These are phyloP conservation scores for Cryptocheilus praepositus DNA, from an alignment of 2,888 invertebrate species.

Conservation along the genomic window DNA sequence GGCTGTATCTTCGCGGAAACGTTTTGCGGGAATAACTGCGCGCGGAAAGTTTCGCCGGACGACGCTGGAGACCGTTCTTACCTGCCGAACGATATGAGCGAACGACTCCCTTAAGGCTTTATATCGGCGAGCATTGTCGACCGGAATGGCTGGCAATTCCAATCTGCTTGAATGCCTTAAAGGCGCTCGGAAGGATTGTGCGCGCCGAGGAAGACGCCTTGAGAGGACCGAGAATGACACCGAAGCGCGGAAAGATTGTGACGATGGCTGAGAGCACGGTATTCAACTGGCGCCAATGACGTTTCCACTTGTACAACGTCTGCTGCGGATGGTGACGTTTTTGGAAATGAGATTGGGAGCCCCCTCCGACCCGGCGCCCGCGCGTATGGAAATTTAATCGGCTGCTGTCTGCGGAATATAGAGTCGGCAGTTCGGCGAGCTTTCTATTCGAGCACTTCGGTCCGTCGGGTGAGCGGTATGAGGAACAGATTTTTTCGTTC, in stretches of 20 bases:
- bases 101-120: slow-evolving; percentile 34
- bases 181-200: not conserved
- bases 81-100: slow-evolving; percentile 24
- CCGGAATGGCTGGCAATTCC: slow-evolving; percentile 25
- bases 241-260: too few relatives aligned
- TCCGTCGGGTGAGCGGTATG: too few relatives aligned
- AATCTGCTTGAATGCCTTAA: slow-evolving; percentile 22
- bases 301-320: slow-evolving; percentile 13
- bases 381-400: too few relatives aligned
- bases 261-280: too few relatives aligned
- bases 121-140: slow-evolving; percentile 18
- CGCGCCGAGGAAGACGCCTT: not conserved
- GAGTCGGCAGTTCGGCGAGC: not conserved
- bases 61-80: not conserved
- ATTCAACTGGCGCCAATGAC: slow-evolving; percentile 24
- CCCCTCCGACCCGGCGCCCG: too few relatives aligned
- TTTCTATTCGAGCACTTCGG: not conserved
- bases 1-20: not conserved
- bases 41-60: slow-evolving; percentile 7
- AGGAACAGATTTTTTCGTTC: too few relatives aligned
- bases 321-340: too few relatives aligned
- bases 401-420: too few relatives aligned
- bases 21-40: slow-evolving; percentile 1
- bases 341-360: too few relatives aligned
- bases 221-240: too few relatives aligned